Evolutionary conservation across 2,113 vertebrate genomes (phyloP), one percentile per base, ranked within the genome.

Genomic region (Cygnus atratus): DNA sequence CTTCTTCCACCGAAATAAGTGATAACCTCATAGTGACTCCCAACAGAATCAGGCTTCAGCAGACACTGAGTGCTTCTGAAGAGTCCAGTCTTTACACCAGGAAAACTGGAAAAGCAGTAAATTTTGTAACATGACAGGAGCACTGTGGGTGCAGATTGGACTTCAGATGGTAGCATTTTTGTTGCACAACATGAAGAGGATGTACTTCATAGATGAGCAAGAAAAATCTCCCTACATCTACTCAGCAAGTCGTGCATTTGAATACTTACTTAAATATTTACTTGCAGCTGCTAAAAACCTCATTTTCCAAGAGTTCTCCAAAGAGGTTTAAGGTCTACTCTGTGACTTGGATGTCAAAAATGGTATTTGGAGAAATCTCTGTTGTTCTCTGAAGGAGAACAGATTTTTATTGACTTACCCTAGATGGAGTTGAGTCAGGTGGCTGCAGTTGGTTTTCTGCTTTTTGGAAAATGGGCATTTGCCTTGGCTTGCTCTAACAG

Each of bases 221-320:
- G 28, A 89, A 33, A 21, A 18, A 33, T 39, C 66, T 70, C 58
- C 28, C 17, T 19, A 6, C 26, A 19, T 29, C 44, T 67, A 50
- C 66, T 70, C 72, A 80, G 84, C 59, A 68, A 96, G 63, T 79
- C 6, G 4, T 26, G 63, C 55, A 43, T 39, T 33, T 63, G 52
- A 39, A 63, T 37, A 25, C 35, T 31, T 22, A 25, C 44, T 83
- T 71, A n/a, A 77, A 71, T 20, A 41, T 52, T 70, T 83, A 70
- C 16, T 72, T 89, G 52, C 59, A 86, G 54, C 63, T 95, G 44
- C 79, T 91, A 91, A 74, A 94, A 95, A 57, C 85, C 67, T 83
- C 20, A 35, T 83, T 94, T 90, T 90, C 79, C 46, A 59, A 61
- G 50, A 79, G 55, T n/a, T 85, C 71, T 79, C 82, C 39, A 44